phyloP scores from a whole-genome alignment of 1,140 invertebrate genomes.

The Oryctes rhinoceros region DNA sequence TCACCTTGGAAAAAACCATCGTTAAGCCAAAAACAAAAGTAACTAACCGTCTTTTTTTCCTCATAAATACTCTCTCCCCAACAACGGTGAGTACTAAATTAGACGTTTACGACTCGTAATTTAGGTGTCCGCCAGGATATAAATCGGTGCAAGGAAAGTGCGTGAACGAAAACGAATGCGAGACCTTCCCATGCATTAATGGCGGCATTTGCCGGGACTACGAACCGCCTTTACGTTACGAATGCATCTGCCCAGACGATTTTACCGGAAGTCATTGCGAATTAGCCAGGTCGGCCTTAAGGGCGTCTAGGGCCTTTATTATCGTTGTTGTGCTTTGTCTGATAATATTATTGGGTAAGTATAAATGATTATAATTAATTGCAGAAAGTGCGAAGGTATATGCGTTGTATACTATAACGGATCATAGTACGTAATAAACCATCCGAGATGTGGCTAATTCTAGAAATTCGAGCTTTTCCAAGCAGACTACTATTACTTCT shows the following conservation, averaged over 20 bases:
- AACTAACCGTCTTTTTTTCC: not conserved
- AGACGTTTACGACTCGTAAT: conserved; percentile 37
- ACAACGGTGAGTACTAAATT: conserved; percentile 44
- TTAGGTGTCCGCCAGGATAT: conserved; percentile 78
- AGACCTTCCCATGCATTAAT: conserved; percentile 74
- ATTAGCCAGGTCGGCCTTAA: conserved; percentile 75
- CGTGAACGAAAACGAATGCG: conserved; percentile 80
- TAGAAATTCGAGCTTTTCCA: too few species aligned
- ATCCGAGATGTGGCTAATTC: too few species aligned
- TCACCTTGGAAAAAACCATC: not conserved
- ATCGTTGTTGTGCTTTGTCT: conserved; percentile 81
- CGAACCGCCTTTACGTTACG: conserved; percentile 74
- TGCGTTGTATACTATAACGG: too few species aligned
- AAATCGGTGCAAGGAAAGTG: conserved; percentile 70
- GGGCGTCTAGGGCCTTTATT: conserved; percentile 83
- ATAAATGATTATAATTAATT: conserved; percentile 25
- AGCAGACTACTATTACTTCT: too few species aligned
- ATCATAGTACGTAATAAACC: too few species aligned
- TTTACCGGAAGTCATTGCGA: conserved; percentile 84
- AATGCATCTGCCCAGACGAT: conserved; percentile 76
- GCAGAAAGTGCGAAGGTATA: too few species aligned
- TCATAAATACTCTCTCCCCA: not conserved
- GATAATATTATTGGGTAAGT: conserved; percentile 80
- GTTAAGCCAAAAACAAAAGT: not conserved
- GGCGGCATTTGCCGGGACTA: conserved; percentile 77